Conservation (phyloP, 2,888 invertebrate species). For the Tupiocoris notatus region DNA sequence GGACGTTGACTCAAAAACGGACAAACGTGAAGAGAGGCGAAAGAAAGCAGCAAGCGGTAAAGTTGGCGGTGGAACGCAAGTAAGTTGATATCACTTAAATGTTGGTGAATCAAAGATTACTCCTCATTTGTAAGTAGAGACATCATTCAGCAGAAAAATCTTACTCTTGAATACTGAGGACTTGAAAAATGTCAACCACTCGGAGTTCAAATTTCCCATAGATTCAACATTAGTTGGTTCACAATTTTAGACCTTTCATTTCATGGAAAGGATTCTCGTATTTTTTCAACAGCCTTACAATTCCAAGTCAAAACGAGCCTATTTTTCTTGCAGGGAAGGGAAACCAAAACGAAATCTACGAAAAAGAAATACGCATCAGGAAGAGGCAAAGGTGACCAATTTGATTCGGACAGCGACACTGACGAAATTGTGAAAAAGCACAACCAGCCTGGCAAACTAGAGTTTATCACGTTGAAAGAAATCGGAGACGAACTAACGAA, state of each 20-base stretch:
- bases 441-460: conserved; percentile 56
- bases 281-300: background rate
- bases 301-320: background rate
- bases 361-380: conserved; percentile 66
- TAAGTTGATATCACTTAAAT: conserved; percentile 31
- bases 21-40: conserved; percentile 82
- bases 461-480: conserved; percentile 67
- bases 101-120: background rate
- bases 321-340: conserved; percentile 63
- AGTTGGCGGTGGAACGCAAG: conserved; percentile 84
- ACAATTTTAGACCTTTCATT: no score
- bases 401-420: conserved; percentile 67
- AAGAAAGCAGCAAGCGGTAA: conserved; percentile 85
- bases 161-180: no score
- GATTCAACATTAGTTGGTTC: no score
- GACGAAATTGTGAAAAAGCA: conserved; percentile 49
- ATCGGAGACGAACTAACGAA: conserved; percentile 54
- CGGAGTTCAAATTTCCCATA: no score
- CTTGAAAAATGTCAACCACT: no score
- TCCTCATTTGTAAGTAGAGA: no score
- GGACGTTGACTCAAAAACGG: conserved; percentile 55
- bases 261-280: background rate
- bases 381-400: conserved; percentile 57
- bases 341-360: conserved; percentile 90
- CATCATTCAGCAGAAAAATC: no score